Evolutionary conservation across 2,113 vertebrate genomes (phyloP).

Genomic region (Montifringilla adamsi): DNA sequence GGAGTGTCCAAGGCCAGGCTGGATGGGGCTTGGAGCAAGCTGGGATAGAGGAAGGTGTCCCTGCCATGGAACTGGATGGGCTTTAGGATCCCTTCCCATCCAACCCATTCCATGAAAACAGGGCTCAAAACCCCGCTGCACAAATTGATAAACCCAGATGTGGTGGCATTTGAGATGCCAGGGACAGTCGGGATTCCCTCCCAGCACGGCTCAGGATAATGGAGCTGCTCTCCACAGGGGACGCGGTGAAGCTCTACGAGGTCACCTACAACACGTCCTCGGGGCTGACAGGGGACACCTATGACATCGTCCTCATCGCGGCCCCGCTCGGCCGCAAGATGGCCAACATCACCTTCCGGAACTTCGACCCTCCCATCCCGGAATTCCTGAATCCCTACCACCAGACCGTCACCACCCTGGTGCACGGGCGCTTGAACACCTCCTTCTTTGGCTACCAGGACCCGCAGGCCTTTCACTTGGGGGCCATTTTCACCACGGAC

Average conservation of each 20-base stretch:
- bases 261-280: constrained; percentile 73
- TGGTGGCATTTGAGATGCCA: not conserved
- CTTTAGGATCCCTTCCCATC: not conserved
- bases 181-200: fast-evolving
- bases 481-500: constrained; percentile 78
- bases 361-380: constrained; percentile 80
- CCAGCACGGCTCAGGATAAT: fast-evolving
- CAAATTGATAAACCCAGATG: fast-evolving
- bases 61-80: not conserved
- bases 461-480: constrained; percentile 67
- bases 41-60: not conserved
- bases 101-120: not conserved
- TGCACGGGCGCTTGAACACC: constrained; percentile 83
- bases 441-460: constrained; percentile 78
- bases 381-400: constrained; percentile 79
- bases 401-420: constrained; percentile 79
- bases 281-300: constrained; percentile 74
- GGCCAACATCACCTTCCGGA: constrained; percentile 83
- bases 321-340: constrained; percentile 81
- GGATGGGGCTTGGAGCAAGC: not conserved
- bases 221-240: not conserved
- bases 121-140: not conserved
- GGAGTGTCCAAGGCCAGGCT: fast-evolving
- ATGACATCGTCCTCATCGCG: constrained; percentile 88
- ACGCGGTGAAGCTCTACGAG: not conserved